Percentiles rank a stretch among this genome's conserved stretches.
Evolutionary conservation across 2,113 vertebrate genomes (phyloP).

Genomic region (Percopsis transmontana): DNA sequence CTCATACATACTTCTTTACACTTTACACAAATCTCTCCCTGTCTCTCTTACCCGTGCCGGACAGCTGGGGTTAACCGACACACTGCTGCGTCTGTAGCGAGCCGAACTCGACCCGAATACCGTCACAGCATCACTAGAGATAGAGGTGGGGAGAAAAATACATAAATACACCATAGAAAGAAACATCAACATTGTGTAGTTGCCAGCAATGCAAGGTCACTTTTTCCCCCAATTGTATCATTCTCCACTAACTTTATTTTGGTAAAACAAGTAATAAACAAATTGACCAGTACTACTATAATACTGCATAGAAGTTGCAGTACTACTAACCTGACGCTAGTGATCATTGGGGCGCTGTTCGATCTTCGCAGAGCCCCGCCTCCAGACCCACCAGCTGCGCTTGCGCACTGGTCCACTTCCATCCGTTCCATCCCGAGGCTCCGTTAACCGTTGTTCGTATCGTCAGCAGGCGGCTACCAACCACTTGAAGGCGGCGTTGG

Average conservation of each 20-base stretch:
- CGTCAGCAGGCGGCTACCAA: constrained; percentile 44
- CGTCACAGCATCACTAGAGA: constrained; percentile 71
- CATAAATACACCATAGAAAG: not conserved
- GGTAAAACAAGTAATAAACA: too few relatives aligned
- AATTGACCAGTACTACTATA: too few relatives aligned
- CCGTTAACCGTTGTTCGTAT: constrained; percentile 51
- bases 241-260: too few relatives aligned
- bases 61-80: constrained; percentile 80
- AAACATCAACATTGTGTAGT: not conserved
- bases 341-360: constrained; percentile 85
- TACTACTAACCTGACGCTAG: constrained; percentile 77
- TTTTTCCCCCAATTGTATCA: too few relatives aligned
- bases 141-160: not conserved
- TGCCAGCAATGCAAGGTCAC: too few relatives aligned
- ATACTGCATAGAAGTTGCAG: not conserved
- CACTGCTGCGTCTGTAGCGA: constrained; percentile 79
- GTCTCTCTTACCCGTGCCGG: constrained; percentile 70
- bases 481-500: constrained; percentile 45
- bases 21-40: not conserved
- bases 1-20: not conserved
- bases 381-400: constrained; percentile 73
- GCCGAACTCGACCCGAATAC: constrained; percentile 69
- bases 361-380: constrained; percentile 79
- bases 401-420: constrained; percentile 84
- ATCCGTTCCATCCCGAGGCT: constrained; percentile 77